Conservation (phyloP, 2,888 invertebrate genomes). For the Aspidiotus rigidus region DNA sequence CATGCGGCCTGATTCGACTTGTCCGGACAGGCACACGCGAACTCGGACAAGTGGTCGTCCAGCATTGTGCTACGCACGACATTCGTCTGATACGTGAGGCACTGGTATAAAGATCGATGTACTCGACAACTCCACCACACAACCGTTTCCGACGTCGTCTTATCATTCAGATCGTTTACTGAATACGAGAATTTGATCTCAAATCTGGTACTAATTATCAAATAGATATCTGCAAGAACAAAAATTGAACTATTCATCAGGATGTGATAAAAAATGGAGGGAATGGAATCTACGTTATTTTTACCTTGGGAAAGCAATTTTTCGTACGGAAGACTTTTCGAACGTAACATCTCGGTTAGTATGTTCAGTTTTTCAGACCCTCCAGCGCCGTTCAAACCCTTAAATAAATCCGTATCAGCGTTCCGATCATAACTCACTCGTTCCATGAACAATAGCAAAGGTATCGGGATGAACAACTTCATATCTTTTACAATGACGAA, state of each 20-base stretch:
- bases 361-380: conserved; percentile 9
- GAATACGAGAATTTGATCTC: conserved; percentile 7
- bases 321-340: conserved; percentile 11
- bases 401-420: not conserved
- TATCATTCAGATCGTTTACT: not conserved
- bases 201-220: conserved; percentile 11
- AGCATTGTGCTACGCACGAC: conserved; percentile 15
- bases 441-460: conserved; percentile 15
- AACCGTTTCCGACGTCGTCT: not conserved
- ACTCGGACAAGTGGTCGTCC: conserved; percentile 17
- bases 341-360: conserved; percentile 8
- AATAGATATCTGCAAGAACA: conserved; percentile 8
- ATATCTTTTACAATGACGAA: conserved; percentile 23
- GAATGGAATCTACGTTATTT: not conserved
- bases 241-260: not conserved
- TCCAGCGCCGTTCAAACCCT: not conserved
- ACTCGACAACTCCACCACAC: conserved; percentile 18
- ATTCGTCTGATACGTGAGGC: conserved; percentile 15
- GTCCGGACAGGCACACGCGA: conserved; percentile 6
- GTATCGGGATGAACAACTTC: conserved; percentile 15
- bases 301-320: conserved; percentile 13
- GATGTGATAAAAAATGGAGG: no score
- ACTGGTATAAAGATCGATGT: conserved; percentile 15
- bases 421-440: conserved; percentile 3
- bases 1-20: conserved; percentile 3